Evolutionary conservation across 2,113 vertebrate genomes (phyloP).

Genomic region (Uropsilus gracilis): DNA sequence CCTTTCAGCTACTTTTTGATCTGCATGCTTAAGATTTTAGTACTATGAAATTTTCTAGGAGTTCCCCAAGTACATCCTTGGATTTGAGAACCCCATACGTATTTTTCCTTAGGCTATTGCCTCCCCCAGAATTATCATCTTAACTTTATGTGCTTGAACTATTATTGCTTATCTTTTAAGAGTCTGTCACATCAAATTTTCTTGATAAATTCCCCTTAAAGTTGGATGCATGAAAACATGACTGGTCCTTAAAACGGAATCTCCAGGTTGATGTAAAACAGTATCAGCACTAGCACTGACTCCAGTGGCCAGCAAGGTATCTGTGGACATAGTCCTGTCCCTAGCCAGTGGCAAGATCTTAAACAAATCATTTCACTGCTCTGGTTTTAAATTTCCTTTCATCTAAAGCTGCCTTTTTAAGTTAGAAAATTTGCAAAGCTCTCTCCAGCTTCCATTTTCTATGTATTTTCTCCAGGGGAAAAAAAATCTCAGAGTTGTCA

Average conservation of each 20-base stretch:
- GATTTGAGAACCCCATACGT: neutral
- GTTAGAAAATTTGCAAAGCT: neutral
- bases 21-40: neutral
- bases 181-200: neutral
- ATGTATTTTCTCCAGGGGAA: slow-evolving; percentile 28
- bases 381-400: neutral
- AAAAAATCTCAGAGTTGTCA: slow-evolving; percentile 53
- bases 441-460: slow-evolving; percentile 4
- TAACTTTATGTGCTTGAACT: neutral
- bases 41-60: neutral
- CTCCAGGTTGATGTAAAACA: neutral
- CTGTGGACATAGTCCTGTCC: neutral
- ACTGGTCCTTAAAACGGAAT: neutral
- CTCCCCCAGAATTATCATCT: neutral
- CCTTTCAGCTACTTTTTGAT: neutral
- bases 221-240: neutral
- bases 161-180: neutral
- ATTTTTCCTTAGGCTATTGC: neutral
- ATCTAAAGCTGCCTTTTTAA: neutral
- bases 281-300: neutral
- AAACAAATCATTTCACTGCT: neutral
- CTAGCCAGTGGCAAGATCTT: neutral
- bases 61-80: neutral
- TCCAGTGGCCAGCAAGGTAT: neutral
- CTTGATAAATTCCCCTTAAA: neutral